Conservation (phyloP, 2,888 invertebrate genomes). For the Drosophila macrospina region DNA sequence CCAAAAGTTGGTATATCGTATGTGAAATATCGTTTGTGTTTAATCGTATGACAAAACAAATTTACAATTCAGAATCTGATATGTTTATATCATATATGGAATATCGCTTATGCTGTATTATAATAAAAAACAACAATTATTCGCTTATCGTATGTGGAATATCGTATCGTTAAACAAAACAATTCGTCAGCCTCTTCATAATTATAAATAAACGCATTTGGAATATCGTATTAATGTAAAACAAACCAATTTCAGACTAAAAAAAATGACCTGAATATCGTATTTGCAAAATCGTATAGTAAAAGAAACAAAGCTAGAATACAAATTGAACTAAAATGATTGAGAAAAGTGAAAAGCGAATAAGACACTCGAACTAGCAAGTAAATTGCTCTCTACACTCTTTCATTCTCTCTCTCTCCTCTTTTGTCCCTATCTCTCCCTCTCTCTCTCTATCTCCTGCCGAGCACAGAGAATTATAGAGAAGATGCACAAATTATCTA, state of each 20-base stretch:
- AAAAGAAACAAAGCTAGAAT: neutral
- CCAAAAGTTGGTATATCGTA: neutral
- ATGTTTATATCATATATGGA: too few relatives aligned
- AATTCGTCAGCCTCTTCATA: too few relatives aligned
- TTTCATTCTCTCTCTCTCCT: neutral
- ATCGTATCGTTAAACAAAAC: too few relatives aligned
- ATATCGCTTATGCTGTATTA: too few relatives aligned
- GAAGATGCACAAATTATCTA: conserved; percentile 39
- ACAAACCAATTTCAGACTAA: neutral
- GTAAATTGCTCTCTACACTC: neutral
- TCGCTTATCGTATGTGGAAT: too few relatives aligned
- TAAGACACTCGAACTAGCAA: neutral
- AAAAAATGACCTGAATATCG: too few relatives aligned
- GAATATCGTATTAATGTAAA: neutral
- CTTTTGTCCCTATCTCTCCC: neutral
- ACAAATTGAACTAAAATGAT: neutral
- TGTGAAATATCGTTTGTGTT: neutral
- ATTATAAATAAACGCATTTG: too few relatives aligned
- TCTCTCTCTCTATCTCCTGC: neutral
- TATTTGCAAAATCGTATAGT: neutral
- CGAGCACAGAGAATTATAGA: conserved; percentile 14
- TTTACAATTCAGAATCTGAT: too few relatives aligned
- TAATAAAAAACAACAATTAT: too few relatives aligned
- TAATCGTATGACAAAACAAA: too few relatives aligned
- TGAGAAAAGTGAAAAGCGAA: neutral